Evolutionary conservation across 2,888 invertebrate species (phyloP), one percentile per base, ranked within the genome.

Genomic region (Patella depressa): DNA sequence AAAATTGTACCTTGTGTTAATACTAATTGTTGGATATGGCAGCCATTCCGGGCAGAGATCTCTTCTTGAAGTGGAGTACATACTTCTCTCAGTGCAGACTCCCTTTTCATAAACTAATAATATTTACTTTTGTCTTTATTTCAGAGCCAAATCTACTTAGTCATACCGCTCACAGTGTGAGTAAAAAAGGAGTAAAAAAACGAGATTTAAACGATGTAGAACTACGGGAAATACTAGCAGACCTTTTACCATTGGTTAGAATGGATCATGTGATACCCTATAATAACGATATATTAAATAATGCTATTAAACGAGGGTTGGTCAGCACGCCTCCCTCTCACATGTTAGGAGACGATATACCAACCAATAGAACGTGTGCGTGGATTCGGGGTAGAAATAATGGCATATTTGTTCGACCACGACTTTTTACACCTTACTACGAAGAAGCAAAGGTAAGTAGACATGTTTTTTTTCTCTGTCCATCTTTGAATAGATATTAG

Each of bases 341-440:
- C 90, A 96, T 96, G 95, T 94, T 96, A 80, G 92, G 91, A 4
- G 96, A 95, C 74, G 96, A 96, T 82, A 80, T 76, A 5, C 78
- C 80, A 3, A 78, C 81, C 15, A 86, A 86, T 11, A 83, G 83
- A 34, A 85, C 87, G 9, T 84, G 86, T 70, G 88, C 89, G 5
- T 92, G 92, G 92, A 86, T 91, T n/a, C 86, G 91, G 53, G 84
- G 87, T 17, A 90, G 89, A 77, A 88, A 89, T 83, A 90, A 87
- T 77, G 91, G 91, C 19, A 88, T 91, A 79, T 93, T 89, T 85
- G 95, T 96, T 9, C 94, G 97, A 84, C 97, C 98, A 74, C 93
- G 98, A 71, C 94, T 97, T 81, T 98, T 98, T 92, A 95, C 96
- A 94, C 98, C 98, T 65, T 98, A 98, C 91, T 96, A 96, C 86